A percentile compares a stretch with the other conserved stretches of the same genome.
phyloP scores from a whole-genome alignment of 2,888 invertebrate species.

The Abrostola tripartita region DNA sequence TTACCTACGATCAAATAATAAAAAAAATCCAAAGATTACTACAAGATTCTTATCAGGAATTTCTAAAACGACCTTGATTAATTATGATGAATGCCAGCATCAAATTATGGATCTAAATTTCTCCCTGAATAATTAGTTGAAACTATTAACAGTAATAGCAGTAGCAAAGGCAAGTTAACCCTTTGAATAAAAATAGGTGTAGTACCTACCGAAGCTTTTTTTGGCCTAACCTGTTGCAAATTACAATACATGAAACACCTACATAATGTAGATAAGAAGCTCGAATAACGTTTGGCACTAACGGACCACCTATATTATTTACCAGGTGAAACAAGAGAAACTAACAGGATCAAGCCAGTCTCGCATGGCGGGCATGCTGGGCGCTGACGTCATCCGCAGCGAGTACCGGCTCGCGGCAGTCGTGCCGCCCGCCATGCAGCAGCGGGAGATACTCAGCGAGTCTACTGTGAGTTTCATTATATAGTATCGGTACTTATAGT shows the following conservation, averaged over 20 bases:
- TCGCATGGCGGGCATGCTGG: slow-evolving; percentile 60
- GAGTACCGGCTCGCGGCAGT: slow-evolving; percentile 79
- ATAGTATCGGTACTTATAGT: too few relatives aligned
- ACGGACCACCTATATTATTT: not conserved
- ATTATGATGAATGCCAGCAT: not conserved
- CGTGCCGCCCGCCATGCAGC: slow-evolving; percentile 83
- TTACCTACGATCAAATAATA: not conserved
- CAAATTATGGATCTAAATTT: not conserved
- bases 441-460: slow-evolving; percentile 91
- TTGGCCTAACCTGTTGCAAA: too few relatives aligned
- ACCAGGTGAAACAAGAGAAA: slow-evolving; percentile 82
- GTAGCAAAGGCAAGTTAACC: too few relatives aligned
- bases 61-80: not conserved
- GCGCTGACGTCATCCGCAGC: slow-evolving; percentile 82
- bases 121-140: too few relatives aligned
- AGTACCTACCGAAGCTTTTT: too few relatives aligned
- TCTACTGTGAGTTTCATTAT: slow-evolving; percentile 82
- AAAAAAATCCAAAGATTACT: not conserved
- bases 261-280: too few relatives aligned
- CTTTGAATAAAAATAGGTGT: too few relatives aligned
- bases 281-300: too few relatives aligned
- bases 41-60: too few relatives aligned
- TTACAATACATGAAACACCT: too few relatives aligned
- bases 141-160: too few relatives aligned
- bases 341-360: slow-evolving; percentile 60